These are phyloP conservation scores for Platysteira castanea DNA, from an alignment of 2,113 vertebrate species.

Conservation along the genomic window DNA sequence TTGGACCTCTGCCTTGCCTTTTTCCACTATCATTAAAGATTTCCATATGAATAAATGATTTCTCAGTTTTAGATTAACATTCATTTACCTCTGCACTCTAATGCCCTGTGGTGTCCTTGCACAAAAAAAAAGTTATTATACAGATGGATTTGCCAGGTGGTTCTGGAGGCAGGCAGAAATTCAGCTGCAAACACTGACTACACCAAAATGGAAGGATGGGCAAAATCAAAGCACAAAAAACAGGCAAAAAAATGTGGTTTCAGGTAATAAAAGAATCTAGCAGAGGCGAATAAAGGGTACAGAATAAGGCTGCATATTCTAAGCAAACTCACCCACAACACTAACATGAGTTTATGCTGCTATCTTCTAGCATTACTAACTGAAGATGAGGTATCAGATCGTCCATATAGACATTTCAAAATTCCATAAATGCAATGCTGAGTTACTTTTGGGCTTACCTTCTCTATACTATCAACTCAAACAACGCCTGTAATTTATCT, in stretches of 20 bases:
- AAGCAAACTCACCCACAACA: not conserved
- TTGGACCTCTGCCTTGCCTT: not conserved
- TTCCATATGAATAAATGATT: not conserved
- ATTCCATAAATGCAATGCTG: not conserved
- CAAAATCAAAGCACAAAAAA: not conserved
- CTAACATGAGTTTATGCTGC: not conserved
- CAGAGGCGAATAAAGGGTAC: not conserved
- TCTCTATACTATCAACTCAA: not conserved
- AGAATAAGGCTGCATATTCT: not conserved
- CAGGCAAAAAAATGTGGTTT: not conserved
- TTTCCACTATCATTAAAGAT: not conserved
- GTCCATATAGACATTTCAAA: not conserved
- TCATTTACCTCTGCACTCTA: not conserved
- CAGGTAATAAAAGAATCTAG: not conserved
- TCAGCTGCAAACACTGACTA: not conserved
- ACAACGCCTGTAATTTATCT: not conserved
- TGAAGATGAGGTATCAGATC: not conserved
- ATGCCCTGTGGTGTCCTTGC: not conserved
- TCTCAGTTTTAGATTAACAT: not conserved
- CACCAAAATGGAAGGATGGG: not conserved
- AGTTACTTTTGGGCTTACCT: not conserved
- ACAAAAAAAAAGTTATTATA: not conserved
- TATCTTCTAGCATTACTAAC: not conserved
- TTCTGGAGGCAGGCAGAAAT: not conserved
- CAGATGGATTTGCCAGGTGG: not conserved